These are phyloP conservation scores for Telenomus remus DNA, from an alignment of 1,140 invertebrate species.

Conservation along the genomic window DNA sequence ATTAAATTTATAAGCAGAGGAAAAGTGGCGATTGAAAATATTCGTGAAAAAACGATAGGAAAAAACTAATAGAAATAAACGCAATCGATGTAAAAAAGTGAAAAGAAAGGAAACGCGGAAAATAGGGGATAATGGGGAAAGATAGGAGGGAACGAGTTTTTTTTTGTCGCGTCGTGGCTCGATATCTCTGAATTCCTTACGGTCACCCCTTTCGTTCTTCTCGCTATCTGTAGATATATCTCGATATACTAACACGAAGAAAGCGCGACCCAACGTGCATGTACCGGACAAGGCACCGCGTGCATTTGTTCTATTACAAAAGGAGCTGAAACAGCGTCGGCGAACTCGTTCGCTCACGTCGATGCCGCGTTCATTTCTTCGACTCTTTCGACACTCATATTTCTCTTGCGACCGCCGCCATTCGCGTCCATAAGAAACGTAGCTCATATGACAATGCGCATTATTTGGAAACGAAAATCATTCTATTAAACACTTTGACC, in stretches of 20 bases:
- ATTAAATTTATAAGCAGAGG: constrained; percentile 5
- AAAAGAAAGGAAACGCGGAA: constrained; percentile 22
- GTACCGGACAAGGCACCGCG: constrained; percentile 70
- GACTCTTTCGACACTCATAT: constrained; percentile 59
- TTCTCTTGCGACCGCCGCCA: constrained; percentile 49
- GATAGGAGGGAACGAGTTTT: constrained; percentile 41
- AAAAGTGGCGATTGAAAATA: constrained; percentile 26
- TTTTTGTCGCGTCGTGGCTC: constrained; percentile 19
- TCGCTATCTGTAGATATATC: constrained; percentile 65
- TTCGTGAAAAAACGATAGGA: no score
- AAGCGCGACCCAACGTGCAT: constrained; percentile 66
- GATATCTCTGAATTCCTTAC: constrained; percentile 53
- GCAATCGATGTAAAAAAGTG: constrained; percentile 29
- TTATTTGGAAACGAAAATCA: constrained; percentile 10
- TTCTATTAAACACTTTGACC: not conserved
- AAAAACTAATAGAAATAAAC: constrained; percentile 35
- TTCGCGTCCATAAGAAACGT: constrained; percentile 59
- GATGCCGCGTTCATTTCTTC: constrained; percentile 60
- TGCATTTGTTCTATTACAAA: constrained; percentile 72
- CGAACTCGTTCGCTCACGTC: constrained; percentile 53
- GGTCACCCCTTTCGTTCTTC: constrained; percentile 65
- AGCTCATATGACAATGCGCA: constrained; percentile 42
- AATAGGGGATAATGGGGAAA: constrained; percentile 42
- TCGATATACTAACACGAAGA: constrained; percentile 65
- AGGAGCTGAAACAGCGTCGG: constrained; percentile 70